Evolutionary conservation across 2,113 vertebrate species (phyloP), one percentile per base, ranked within the genome.

Genomic region (Plecotus auritus): DNA sequence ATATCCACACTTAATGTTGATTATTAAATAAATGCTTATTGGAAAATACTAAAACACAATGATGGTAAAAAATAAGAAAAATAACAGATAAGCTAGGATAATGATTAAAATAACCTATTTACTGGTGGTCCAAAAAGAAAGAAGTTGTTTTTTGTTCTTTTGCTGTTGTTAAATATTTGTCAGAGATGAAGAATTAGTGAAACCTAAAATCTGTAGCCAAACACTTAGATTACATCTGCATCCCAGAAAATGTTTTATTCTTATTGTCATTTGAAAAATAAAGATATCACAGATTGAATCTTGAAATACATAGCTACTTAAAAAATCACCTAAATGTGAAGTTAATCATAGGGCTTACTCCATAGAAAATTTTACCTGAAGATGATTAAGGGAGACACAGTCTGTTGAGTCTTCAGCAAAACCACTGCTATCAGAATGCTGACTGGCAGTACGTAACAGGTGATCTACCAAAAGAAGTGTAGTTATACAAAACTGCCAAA

Each of bases 361-460:
- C 0, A 54, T 0, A 47, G 8, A 32, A 93, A 85, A 28, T 18
- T 85, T 97, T 98, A 99, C 99, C 99, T 99, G 99, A 77, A 99
- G 98, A 85, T 98, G 98, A 97, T 88, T 99, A 94, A 98, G 98
- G 0, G 98, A 98, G 87, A 97, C 97, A 83, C 98, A 98, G 32
- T 99, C 99, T 3, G 98, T 97, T 0, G 99, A 98, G 92, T 99
- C 99, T 96, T 99, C 99, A 85, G 99, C 99, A 69, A 99, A 99
- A 18, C 99, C 99, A 45, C 99, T 99, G 98, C 99, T 99, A 98
- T 99, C 99, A 1, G 99, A 99, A 96, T 99, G 99, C 95, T 99
- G 99, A 97, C 99, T 99, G 0, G 98, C 98, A 5, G 99, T 99
- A 94, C 99, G 98, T 51, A 99, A 97, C 4, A 99, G 97, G 56